These are phyloP conservation scores for Atethmia centrago DNA, from an alignment of 2,888 invertebrate species.

Conservation along the genomic window DNA sequence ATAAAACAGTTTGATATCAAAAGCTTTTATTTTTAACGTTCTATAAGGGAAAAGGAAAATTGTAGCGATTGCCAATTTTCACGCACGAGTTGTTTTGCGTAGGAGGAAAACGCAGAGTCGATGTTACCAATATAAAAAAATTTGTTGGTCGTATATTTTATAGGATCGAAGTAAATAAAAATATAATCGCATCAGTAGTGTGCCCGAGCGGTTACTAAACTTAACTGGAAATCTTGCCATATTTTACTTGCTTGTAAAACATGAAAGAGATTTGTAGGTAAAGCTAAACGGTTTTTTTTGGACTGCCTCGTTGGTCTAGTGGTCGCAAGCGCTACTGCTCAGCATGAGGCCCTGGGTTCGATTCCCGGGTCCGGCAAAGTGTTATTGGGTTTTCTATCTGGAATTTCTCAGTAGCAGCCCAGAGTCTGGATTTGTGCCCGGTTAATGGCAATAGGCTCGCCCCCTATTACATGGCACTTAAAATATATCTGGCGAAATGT, in stretches of 20 bases:
- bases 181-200: background rate
- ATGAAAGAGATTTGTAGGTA: background rate
- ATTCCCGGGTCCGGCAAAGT: too few species aligned
- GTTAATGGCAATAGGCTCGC: too few species aligned
- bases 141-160: conserved; percentile 51
- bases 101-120: conserved; percentile 51
- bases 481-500: too few species aligned
- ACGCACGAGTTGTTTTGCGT: conserved; percentile 55
- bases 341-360: too few species aligned
- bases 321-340: too few species aligned
- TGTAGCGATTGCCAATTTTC: conserved; percentile 61
- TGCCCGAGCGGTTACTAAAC: background rate
- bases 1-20: conserved; percentile 11
- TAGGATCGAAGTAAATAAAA: conserved; percentile 38
- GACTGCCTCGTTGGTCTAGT: too few species aligned
- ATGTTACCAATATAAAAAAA: conserved; percentile 50
- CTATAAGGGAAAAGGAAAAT: conserved; percentile 43
- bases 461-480: too few species aligned
- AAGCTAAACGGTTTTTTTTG: too few species aligned
- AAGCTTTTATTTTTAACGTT: conserved; percentile 51
- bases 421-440: too few species aligned
- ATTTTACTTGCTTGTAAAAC: background rate
- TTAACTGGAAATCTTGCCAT: background rate
- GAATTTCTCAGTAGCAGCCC: too few species aligned
- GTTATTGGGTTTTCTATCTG: too few species aligned